Conservation (phyloP, 2,113 vertebrate genomes). For the Picathartes gymnocephalus region DNA sequence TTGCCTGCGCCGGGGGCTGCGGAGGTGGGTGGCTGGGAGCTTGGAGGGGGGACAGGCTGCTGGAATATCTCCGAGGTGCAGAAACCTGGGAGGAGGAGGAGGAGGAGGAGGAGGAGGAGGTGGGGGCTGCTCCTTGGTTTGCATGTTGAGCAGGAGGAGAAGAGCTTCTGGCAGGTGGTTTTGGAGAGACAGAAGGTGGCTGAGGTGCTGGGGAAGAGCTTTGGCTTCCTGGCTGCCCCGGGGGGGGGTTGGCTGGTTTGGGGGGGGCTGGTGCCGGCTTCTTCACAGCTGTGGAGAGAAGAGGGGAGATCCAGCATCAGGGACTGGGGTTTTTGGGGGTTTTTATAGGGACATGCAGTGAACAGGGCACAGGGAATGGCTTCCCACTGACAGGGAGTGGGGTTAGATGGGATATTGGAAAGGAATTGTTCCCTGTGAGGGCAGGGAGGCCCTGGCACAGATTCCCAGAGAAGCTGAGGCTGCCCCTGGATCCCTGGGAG, state of each 20-base stretch:
- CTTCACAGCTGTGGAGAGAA: slow-evolving; percentile 79
- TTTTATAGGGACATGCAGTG: not conserved
- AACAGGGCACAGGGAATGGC: not conserved
- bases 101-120: not conserved
- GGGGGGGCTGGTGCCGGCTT: slow-evolving; percentile 95
- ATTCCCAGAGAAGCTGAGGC: not conserved
- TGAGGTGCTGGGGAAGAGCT: slow-evolving; percentile 64
- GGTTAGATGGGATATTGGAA: not conserved
- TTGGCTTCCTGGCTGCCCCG: slow-evolving; percentile 78
- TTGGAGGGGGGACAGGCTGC: slow-evolving; percentile 84
- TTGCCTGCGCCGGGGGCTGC: slow-evolving; percentile 83
- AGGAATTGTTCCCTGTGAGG: not conserved
- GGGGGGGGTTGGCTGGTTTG: slow-evolving; percentile 86
- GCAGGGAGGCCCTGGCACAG: not conserved
- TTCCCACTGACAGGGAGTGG: not conserved
- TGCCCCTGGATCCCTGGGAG: not conserved
- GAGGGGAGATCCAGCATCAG: not conserved
- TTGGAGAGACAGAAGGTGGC: slow-evolving; percentile 76
- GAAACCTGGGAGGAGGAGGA: slow-evolving; percentile 61
- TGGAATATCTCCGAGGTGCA: slow-evolving; percentile 81
- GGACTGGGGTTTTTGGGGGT: too few species aligned
- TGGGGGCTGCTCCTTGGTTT: slow-evolving; percentile 54
- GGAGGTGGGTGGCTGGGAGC: slow-evolving; percentile 93
- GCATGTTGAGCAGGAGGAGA: slow-evolving; percentile 70
- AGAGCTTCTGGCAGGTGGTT: slow-evolving; percentile 73